Conservation (phyloP, 2,113 vertebrate species). For the Capra hircus region DNA sequence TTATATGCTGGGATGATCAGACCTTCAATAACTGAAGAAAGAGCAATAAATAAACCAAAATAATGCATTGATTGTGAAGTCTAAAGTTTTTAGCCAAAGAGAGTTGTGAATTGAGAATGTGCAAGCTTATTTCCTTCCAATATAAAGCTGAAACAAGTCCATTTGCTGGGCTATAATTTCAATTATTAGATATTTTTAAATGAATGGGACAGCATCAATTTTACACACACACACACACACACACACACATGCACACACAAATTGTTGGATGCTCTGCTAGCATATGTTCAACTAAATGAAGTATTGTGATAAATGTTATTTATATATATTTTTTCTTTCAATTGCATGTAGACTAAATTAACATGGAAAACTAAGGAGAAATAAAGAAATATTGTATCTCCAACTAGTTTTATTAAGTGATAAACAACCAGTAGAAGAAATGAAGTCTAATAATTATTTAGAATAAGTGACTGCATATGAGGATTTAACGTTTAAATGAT, state of each 20-base stretch:
- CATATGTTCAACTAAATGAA: conserved; percentile 7
- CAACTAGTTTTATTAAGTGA: background rate
- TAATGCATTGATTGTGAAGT: background rate
- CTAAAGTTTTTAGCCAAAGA: background rate
- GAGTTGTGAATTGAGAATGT: background rate
- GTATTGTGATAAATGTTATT: conserved; percentile 1
- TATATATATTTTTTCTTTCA: conserved; percentile 5
- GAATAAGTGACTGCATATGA: background rate
- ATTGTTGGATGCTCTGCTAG: background rate
- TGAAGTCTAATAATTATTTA: background rate
- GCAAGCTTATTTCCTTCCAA: background rate
- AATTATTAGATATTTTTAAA: background rate
- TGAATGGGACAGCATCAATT: background rate
- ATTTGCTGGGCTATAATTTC: background rate
- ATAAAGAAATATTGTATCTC: background rate
- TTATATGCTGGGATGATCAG: background rate
- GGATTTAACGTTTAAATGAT: background rate
- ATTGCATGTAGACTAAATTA: conserved; percentile 5
- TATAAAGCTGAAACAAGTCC: conserved; percentile 43
- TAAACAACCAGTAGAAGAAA: background rate
- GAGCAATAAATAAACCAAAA: background rate
- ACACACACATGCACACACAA: background rate
- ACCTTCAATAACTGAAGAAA: conserved; percentile 41
- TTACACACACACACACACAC: background rate
- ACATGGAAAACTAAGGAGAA: background rate